Evolutionary conservation across 2,113 vertebrate species (phyloP), one percentile per base, ranked within the genome.

Genomic region (Mastomys coucha): DNA sequence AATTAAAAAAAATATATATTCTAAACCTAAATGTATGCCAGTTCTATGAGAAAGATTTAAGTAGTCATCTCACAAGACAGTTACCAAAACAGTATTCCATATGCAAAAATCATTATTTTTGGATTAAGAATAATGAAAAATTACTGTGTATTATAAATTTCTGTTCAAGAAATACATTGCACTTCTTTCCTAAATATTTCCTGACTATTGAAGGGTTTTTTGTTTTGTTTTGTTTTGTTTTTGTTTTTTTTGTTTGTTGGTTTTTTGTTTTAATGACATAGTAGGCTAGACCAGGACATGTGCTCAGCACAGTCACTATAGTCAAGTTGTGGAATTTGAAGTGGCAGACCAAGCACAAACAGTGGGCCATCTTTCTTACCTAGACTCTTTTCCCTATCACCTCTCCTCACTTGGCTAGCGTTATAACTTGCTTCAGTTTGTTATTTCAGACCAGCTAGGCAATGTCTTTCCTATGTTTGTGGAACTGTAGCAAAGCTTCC

Each of bases 21-120:
- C 77, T 88, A 91, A 93, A 70, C 2, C 0, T 42, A 93, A 89
- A 60, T 53, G 26, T 89, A 80, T 53, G 4, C 56, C 65, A 91
- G 26, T 73, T 63, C 53, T 85, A 51, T 89, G 65, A 92, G 56
- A 73, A 60, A 92, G 88, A 89, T 76, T 76, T 96, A 91, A 95
- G 36, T 51, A 93, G 20, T 91, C 85, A 86, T 82, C 60, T 80
- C 77, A 91, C 78, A 56, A 39, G 39, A 53, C 45, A 95, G 53
- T 88, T 82, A 88, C 28, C 56, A 31, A 91, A 88, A 82, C 73
- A 39, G 8, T 26, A 63, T 86, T 84, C 16, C 14, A 86, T 56
- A 56, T 82, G 80, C 19, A 81, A 65, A 94, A 86, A 49, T 3
- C 26, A 91, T 28, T 89, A 67, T 69, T 20, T 39, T 80, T 93